These are phyloP conservation scores for Gorsachius magnificus DNA, from an alignment of 2,797 vertebrate species.

Conservation along the genomic window DNA sequence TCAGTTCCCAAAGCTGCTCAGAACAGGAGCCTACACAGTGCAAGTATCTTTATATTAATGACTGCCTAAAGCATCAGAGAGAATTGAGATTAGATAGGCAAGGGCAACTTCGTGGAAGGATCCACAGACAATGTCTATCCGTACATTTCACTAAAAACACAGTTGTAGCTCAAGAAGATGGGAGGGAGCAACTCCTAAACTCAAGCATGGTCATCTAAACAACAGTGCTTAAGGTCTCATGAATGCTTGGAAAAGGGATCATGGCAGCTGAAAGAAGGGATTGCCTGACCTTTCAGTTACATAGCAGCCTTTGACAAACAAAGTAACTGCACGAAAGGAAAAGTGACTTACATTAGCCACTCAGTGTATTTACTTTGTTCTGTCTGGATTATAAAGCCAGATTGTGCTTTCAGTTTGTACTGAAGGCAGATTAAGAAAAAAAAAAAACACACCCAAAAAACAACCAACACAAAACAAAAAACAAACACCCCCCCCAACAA, in stretches of 20 bases:
- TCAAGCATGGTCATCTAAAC: not conserved
- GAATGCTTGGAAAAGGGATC: not conserved
- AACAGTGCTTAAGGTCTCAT: not conserved
- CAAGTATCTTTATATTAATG: not conserved
- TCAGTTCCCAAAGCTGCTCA: not conserved
- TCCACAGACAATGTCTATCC: not conserved
- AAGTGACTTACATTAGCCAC: not conserved
- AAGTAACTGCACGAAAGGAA: not conserved
- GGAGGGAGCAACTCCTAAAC: not conserved
- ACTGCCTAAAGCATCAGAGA: not conserved
- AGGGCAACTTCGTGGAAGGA: not conserved
- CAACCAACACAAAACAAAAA: no score
- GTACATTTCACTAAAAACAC: not conserved
- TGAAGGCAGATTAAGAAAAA: not conserved
- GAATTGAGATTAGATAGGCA: not conserved
- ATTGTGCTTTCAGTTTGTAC: not conserved
- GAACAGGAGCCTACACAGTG: not conserved
- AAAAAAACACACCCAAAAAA: no score
- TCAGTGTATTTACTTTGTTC: not conserved
- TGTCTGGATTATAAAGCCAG: not conserved
- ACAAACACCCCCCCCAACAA: no score
- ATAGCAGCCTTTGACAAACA: not conserved
- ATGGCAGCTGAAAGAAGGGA: not conserved
- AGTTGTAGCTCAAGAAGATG: not conserved
- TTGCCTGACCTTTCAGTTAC: not conserved